These are phyloP conservation scores for Chromobotia macracanthus DNA, from an alignment of 2,797 vertebrate species.

Conservation along the genomic window DNA sequence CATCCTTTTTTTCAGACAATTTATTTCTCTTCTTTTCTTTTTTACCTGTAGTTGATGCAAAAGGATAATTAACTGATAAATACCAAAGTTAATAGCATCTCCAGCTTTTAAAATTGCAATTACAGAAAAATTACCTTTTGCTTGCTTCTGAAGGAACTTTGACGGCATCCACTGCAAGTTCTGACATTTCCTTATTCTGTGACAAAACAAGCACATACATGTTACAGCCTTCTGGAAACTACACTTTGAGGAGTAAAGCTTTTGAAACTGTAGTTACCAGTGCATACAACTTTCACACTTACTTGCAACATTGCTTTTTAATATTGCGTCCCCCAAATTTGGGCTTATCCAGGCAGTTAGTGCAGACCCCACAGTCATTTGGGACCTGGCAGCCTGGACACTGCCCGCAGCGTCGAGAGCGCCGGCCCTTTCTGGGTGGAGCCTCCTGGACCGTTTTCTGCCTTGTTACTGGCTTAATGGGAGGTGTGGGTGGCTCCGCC, in stretches of 20 bases:
- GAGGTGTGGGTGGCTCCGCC: constrained; percentile 95
- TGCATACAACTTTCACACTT: constrained; percentile 67
- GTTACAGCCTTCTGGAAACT: not conserved
- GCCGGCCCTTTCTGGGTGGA: constrained; percentile 92
- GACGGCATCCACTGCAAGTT: constrained; percentile 99
- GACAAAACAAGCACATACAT: constrained; percentile 37
- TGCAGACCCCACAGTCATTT: constrained; percentile 95
- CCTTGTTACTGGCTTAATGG: constrained; percentile 93
- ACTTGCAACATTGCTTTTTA: constrained; percentile 99
- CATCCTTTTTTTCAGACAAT: constrained; percentile 89
- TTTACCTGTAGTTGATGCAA: constrained; percentile 77
- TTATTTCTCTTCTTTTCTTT: constrained; percentile 95
- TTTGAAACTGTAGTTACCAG: not conserved
- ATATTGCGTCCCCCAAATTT: constrained; percentile 99
- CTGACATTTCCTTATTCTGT: constrained; percentile 97
- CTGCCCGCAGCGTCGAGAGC: constrained; percentile 94
- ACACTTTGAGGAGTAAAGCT: not conserved
- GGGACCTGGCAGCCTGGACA: constrained; percentile 98
- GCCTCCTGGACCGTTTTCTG: constrained; percentile 91
- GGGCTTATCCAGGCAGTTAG: constrained; percentile 98
- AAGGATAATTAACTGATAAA: constrained; percentile 3
- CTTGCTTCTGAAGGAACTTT: constrained; percentile 94
- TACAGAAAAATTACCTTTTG: constrained; percentile 80
- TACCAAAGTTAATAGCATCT: not conserved
- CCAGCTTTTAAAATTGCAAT: not conserved